A percentile compares a stretch with the other conserved stretches of the same genome.
Conservation (phyloP, 2,888 invertebrate species). For the Mesorhabditis belari region DNA sequence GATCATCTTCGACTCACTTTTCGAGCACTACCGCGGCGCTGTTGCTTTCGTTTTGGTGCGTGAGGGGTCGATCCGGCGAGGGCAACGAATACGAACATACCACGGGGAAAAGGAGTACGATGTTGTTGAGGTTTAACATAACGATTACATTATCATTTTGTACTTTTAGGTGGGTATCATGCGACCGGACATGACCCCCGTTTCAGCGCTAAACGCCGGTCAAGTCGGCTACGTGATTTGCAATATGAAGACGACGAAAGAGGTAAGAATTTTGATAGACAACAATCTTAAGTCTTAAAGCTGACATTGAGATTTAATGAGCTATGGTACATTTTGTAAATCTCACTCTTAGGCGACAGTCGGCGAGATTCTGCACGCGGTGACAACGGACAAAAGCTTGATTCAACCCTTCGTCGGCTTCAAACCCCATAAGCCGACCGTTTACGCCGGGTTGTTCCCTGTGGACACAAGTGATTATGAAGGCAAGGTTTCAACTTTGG, state of each 20-base stretch:
- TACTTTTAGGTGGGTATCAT: constrained; percentile 65
- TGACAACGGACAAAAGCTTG: constrained; percentile 65
- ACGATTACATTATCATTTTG: not conserved
- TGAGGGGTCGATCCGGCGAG: constrained; percentile 69
- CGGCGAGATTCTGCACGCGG: constrained; percentile 43
- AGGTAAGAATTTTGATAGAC: too few relatives aligned
- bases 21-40: constrained; percentile 77
- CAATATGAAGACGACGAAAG: constrained; percentile 66
- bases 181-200: constrained; percentile 62
- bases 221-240: constrained; percentile 85
- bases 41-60: constrained; percentile 71
- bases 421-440: constrained; percentile 69
- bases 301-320: not conserved
- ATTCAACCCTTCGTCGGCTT: constrained; percentile 66
- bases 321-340: not conserved
- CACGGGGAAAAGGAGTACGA: constrained; percentile 71
- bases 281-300: not conserved
- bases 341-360: constrained; percentile 29
- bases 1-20: constrained; percentile 87
- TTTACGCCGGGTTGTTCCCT: constrained; percentile 81
- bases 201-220: constrained; percentile 64
- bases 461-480: constrained; percentile 63
- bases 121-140: constrained; percentile 62
- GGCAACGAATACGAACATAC: constrained; percentile 66
- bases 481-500: constrained; percentile 58